Evolutionary conservation across 2,888 invertebrate species (phyloP).

Genomic region (Metacarcinus magister): DNA sequence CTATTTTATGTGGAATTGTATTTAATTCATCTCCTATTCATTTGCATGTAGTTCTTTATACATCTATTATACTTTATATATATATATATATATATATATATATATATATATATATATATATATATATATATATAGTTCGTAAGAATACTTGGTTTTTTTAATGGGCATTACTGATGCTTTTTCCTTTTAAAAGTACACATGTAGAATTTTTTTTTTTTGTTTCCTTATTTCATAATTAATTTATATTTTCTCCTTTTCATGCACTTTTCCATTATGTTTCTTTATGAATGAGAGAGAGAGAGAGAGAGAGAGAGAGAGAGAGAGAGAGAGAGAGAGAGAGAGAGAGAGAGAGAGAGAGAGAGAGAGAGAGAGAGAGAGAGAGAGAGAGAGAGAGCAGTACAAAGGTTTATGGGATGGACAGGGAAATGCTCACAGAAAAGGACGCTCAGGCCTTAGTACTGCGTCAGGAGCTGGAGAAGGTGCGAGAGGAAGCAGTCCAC

Average conservation of each 20-base stretch:
- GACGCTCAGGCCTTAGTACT: neutral
- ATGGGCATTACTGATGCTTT: too few relatives aligned
- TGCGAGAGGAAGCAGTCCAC: slow-evolving; percentile 47
- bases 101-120: too few relatives aligned
- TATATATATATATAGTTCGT: neutral
- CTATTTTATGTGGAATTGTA: too few relatives aligned
- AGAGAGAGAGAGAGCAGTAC: slow-evolving; percentile 44
- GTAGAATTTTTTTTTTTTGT: too few relatives aligned
- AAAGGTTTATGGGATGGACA: neutral
- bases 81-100: too few relatives aligned
- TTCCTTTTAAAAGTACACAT: too few relatives aligned
- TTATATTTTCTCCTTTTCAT: too few relatives aligned
- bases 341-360: slow-evolving; percentile 55
- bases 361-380: slow-evolving; percentile 55
- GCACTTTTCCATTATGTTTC: too few relatives aligned
- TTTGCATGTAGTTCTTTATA: too few relatives aligned
- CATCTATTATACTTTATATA: too few relatives aligned
- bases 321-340: slow-evolving; percentile 49
- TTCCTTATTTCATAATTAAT: neutral
- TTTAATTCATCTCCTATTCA: too few relatives aligned
- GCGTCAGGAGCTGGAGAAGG: slow-evolving; percentile 53
- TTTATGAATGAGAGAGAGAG: neutral
- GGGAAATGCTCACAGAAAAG: slow-evolving; percentile 20
- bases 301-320: too few relatives aligned
- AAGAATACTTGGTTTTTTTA: neutral